These are phyloP conservation scores for Escarpia spicata DNA, from an alignment of 2,888 invertebrate genomes.

Conservation along the genomic window DNA sequence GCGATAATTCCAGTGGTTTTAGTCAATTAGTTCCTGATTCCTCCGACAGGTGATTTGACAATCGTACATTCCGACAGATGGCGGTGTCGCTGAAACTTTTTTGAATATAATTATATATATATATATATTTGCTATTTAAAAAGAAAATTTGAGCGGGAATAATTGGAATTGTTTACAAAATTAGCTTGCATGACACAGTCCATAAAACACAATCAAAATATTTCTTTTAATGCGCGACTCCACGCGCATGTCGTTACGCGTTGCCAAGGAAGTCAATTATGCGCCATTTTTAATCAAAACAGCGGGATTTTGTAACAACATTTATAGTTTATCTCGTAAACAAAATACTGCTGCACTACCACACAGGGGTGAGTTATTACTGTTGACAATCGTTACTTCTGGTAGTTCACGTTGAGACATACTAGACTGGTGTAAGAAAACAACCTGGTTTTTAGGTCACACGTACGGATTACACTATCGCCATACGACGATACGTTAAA, in stretches of 20 bases:
- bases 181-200: no score
- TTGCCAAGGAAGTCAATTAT: not conserved
- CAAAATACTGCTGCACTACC: not conserved
- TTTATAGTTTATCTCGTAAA: not conserved
- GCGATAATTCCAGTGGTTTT: not conserved
- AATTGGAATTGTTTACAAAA: no score
- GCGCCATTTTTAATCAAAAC: constrained; percentile 13
- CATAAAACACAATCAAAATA: no score
- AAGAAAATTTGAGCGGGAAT: no score
- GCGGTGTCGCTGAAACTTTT: no score
- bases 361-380: not conserved
- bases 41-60: not conserved
- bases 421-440: not conserved
- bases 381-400: not conserved
- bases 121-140: no score
- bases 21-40: not conserved
- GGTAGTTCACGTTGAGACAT: not conserved
- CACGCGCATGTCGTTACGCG: not conserved
- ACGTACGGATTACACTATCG: not conserved
- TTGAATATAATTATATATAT: no score
- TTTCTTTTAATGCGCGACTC: no score
- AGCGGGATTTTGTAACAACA: constrained; percentile 2
- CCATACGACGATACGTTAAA: no score
- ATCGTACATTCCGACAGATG: no score
- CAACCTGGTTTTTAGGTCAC: not conserved